Conservation (phyloP, 2,113 vertebrate genomes). For the Origma solitaria region DNA sequence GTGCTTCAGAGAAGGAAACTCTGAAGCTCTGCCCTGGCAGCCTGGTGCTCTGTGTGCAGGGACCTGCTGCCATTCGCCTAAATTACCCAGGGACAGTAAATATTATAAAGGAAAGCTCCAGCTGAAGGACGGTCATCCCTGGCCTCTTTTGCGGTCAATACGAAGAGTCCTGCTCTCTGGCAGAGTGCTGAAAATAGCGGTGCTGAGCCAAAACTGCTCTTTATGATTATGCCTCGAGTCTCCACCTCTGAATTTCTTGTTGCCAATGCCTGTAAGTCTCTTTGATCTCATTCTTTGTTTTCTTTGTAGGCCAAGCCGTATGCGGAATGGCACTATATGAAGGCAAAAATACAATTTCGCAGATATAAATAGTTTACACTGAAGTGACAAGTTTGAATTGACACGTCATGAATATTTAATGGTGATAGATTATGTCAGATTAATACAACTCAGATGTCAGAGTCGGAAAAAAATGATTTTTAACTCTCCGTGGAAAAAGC, state of each 20-base stretch:
- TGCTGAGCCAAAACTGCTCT: not conserved
- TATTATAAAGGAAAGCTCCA: not conserved
- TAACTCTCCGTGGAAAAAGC: not conserved
- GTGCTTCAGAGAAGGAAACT: not conserved
- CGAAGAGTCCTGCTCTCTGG: not conserved
- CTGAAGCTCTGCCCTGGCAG: not conserved
- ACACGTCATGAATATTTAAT: not conserved
- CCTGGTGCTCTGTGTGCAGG: fast-evolving
- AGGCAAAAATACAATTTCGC: not conserved
- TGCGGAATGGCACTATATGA: not conserved
- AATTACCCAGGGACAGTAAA: not conserved
- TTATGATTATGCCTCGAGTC: not conserved
- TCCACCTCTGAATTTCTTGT: not conserved
- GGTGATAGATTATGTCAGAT: not conserved
- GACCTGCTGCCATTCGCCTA: not conserved
- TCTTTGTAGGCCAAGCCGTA: not conserved
- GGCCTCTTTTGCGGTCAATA: not conserved
- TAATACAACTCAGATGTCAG: not conserved
- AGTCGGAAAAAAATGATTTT: not conserved
- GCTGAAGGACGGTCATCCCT: not conserved
- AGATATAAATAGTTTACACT: not conserved
- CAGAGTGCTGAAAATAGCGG: not conserved
- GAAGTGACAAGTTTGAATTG: not conserved
- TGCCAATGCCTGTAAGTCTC: not conserved
- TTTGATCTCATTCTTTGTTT: not conserved